Conservation (phyloP, 2,888 invertebrate genomes). For the Diplazon laetatorius region DNA sequence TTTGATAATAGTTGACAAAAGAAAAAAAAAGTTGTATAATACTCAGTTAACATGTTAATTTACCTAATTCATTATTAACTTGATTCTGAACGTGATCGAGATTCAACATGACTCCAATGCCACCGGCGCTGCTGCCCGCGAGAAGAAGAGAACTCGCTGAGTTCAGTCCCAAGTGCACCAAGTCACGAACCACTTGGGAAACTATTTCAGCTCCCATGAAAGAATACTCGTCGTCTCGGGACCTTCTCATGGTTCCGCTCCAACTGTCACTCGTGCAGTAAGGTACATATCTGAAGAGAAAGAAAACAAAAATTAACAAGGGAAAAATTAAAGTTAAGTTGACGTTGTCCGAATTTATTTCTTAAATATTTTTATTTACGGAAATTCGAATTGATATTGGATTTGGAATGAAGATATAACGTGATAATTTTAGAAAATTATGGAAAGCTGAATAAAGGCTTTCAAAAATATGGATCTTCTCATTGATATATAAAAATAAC, state of each 20-base stretch:
- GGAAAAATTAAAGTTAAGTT: neutral
- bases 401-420: no score
- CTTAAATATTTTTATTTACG: neutral
- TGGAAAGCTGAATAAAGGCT: no score
- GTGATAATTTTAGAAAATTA: no score
- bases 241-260: constrained; percentile 89
- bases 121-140: constrained; percentile 95
- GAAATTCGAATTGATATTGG: no score
- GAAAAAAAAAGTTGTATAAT: neutral
- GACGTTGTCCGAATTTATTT: neutral
- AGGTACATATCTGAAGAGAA: constrained; percentile 87
- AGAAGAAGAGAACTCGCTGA: constrained; percentile 91
- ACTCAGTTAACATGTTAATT: neutral
- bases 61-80: constrained; percentile 85
- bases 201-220: constrained; percentile 95
- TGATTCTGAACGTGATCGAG: constrained; percentile 91
- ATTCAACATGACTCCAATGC: constrained; percentile 96
- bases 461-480: no score
- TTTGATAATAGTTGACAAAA: no score
- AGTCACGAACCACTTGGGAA: constrained; percentile 87
- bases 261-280: constrained; percentile 98
- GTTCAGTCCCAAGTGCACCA: constrained; percentile 86
- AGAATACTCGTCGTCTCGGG: constrained; percentile 87
- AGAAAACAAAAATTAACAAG: constrained; percentile 19
- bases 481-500: no score